Conservation (phyloP, 2,888 invertebrate species). For the Congeria kusceri region DNA sequence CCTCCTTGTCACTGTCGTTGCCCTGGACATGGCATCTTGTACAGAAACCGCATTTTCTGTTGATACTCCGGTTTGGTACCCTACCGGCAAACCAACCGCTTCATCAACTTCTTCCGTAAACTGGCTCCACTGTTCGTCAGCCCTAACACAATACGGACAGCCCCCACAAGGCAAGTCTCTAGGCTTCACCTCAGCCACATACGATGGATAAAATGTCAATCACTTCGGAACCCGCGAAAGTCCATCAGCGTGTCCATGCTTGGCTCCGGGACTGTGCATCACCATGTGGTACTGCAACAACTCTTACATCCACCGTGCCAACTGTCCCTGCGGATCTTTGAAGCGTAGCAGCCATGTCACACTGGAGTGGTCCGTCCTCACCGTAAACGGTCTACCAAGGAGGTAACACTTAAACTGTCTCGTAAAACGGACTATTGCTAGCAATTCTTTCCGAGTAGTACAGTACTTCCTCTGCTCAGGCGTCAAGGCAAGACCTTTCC, state of each 20-base stretch:
- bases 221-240: not conserved
- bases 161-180: no score
- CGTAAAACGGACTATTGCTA: constrained; percentile 3
- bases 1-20: no score
- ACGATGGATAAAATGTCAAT: no score
- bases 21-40: no score
- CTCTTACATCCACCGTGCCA: not conserved
- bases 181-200: no score
- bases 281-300: not conserved
- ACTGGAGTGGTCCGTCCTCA: not conserved
- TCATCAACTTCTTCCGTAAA: no score
- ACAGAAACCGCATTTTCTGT: no score
- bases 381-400: not conserved
- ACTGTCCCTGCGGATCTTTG: constrained; percentile 15
- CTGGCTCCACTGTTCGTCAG: no score
- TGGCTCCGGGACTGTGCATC: not conserved
- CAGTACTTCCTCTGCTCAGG: constrained; percentile 3
- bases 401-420: constrained; percentile 9
- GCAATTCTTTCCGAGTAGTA: constrained; percentile 8
- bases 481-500: not conserved
- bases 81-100: no score
- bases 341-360: constrained; percentile 4
- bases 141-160: no score
- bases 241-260: constrained; percentile 14
- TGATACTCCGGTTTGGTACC: no score